Conservation (phyloP, 2,888 invertebrate genomes). For the Trissolcus brochymenae region DNA sequence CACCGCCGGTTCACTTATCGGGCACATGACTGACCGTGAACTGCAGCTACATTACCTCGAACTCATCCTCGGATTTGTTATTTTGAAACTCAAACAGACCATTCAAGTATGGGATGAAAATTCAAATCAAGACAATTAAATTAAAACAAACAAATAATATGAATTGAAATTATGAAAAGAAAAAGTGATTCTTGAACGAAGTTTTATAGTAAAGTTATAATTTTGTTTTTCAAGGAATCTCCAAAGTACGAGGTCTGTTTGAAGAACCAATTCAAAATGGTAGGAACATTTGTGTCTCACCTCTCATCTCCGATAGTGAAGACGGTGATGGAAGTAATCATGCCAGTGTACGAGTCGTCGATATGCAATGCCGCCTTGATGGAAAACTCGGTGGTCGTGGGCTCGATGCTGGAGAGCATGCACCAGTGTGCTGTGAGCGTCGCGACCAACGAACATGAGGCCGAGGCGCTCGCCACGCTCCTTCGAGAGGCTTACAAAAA, state of each 20-base stretch:
- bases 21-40: slow-evolving; percentile 80
- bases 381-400: slow-evolving; percentile 81
- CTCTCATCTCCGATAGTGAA: slow-evolving; percentile 78
- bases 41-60: slow-evolving; percentile 84
- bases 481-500: slow-evolving; percentile 72
- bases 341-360: slow-evolving; percentile 81
- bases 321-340: slow-evolving; percentile 68
- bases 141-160: too few relatives aligned
- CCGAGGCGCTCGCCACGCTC: slow-evolving; percentile 44
- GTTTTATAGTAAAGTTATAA: too few relatives aligned
- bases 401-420: slow-evolving; percentile 76
- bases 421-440: slow-evolving; percentile 10
- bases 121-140: too few relatives aligned
- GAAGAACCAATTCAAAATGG: slow-evolving; percentile 82
- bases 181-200: too few relatives aligned
- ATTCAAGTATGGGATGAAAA: slow-evolving; percentile 12
- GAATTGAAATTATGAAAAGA: too few relatives aligned
- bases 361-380: slow-evolving; percentile 80
- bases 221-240: slow-evolving; percentile 38
- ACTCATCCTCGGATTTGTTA: slow-evolving; percentile 82
- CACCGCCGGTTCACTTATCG: slow-evolving; percentile 85
- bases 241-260: slow-evolving; percentile 73
- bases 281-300: slow-evolving; percentile 82
- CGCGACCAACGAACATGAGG: slow-evolving; percentile 4
- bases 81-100: slow-evolving; percentile 78